These are phyloP conservation scores for Plagiodera versicolora DNA, from an alignment of 2,888 invertebrate species.

Conservation along the genomic window DNA sequence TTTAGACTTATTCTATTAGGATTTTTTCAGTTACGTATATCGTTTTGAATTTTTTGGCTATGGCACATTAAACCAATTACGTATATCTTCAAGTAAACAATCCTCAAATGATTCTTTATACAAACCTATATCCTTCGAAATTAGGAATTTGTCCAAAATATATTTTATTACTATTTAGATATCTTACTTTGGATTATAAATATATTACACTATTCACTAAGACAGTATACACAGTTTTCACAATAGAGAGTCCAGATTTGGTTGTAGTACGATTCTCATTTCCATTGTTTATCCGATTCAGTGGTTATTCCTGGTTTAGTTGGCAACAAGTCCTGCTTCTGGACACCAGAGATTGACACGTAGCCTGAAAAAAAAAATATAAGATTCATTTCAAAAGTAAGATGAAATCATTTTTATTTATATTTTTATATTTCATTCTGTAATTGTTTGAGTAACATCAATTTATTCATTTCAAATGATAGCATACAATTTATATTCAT, in stretches of 20 bases:
- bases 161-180: slow-evolving; percentile 41
- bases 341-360: slow-evolving; percentile 48
- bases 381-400: not conserved
- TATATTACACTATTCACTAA: slow-evolving; percentile 50
- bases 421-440: too few species aligned
- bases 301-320: slow-evolving; percentile 42
- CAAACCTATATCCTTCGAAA: slow-evolving; percentile 33
- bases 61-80: slow-evolving; percentile 46
- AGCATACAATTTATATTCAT: too few species aligned
- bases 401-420: too few species aligned
- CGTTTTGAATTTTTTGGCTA: slow-evolving; percentile 41
- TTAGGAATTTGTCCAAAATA: slow-evolving; percentile 43
- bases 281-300: slow-evolving; percentile 41
- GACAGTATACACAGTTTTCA: slow-evolving; percentile 54
- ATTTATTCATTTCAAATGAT: too few species aligned
- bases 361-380: slow-evolving; percentile 41
- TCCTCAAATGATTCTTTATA: slow-evolving; percentile 27
- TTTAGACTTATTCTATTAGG: slow-evolving; percentile 45
- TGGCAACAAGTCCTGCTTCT: slow-evolving; percentile 47
- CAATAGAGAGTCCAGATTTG: slow-evolving; percentile 44
- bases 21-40: slow-evolving; percentile 48
- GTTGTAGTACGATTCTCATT: slow-evolving; percentile 49
- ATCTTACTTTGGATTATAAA: slow-evolving; percentile 51
- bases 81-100: slow-evolving; percentile 32
- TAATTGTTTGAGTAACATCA: too few species aligned